Evolutionary conservation across 2,113 vertebrate genomes (phyloP).

Genomic region (Scalopus aquaticus): DNA sequence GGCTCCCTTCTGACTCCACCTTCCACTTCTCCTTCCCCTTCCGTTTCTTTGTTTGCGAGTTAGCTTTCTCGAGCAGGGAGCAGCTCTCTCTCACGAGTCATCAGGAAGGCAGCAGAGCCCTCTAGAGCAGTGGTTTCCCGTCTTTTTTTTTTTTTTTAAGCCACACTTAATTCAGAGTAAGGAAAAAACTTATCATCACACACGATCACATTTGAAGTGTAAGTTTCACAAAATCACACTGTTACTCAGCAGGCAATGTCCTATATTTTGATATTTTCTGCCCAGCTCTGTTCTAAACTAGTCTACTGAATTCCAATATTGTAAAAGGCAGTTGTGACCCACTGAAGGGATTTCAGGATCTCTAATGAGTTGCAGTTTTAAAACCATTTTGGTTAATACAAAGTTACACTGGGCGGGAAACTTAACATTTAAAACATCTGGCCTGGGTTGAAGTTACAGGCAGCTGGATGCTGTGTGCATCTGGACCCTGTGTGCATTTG

Average conservation of each 20-base stretch:
- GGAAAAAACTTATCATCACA: not conserved
- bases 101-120: not conserved
- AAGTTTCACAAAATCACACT: not conserved
- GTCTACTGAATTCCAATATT: not conserved
- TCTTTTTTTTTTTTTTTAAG: not conserved
- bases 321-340: not conserved
- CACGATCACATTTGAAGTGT: not conserved
- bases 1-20: not conserved
- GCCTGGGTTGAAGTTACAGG: not conserved
- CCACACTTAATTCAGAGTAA: not conserved
- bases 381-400: constrained; percentile 19
- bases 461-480: constrained; percentile 62
- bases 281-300: not conserved
- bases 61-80: constrained; percentile 13
- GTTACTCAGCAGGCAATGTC: not conserved
- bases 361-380: not conserved
- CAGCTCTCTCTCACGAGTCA: not conserved
- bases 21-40: not conserved
- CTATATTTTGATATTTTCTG: not conserved
- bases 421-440: constrained; percentile 46
- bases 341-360: constrained; percentile 24
- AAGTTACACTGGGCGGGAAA: constrained; percentile 22
- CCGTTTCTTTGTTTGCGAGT: not conserved
- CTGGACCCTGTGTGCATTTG: not conserved
- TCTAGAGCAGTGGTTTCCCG: not conserved